phyloP scores from a whole-genome alignment of 1,140 invertebrate genomes.

The Drosophila aff. region DNA sequence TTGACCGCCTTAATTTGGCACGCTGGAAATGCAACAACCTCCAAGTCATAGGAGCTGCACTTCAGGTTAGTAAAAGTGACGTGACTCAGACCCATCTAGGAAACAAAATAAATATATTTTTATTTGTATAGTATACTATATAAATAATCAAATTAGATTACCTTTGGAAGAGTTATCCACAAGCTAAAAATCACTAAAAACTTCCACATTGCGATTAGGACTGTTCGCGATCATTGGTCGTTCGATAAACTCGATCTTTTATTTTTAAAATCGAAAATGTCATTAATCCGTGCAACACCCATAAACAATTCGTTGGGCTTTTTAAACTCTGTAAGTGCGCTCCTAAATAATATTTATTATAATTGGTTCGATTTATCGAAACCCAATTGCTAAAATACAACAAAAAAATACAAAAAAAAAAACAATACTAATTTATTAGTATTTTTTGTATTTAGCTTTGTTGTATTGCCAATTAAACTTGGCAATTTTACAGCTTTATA shows the following conservation, averaged over 20 bases:
- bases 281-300: conserved; percentile 20
- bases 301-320: not conserved
- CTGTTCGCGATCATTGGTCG: not conserved
- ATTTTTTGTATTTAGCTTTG: not conserved
- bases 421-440: not conserved
- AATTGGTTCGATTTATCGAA: not conserved
- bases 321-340: conserved; percentile 4
- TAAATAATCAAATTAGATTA: not conserved
- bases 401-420: conserved; percentile 5
- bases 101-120: not conserved
- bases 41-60: conserved; percentile 12
- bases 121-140: no score
- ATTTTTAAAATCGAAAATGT: not conserved
- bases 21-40: not conserved
- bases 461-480: not conserved
- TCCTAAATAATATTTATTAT: not conserved
- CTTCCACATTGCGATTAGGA: conserved; percentile 23
- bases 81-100: conserved; percentile 18
- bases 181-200: not conserved
- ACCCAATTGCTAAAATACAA: not conserved
- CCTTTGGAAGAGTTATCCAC: conserved; percentile 26
- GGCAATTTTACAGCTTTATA: not conserved
- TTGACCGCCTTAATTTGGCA: conserved; percentile 57
- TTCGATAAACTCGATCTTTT: not conserved
- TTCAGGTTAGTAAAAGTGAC: conserved; percentile 54